These are phyloP conservation scores for Drosophila kanekoi DNA, from an alignment of 2,888 invertebrate genomes.

Conservation along the genomic window DNA sequence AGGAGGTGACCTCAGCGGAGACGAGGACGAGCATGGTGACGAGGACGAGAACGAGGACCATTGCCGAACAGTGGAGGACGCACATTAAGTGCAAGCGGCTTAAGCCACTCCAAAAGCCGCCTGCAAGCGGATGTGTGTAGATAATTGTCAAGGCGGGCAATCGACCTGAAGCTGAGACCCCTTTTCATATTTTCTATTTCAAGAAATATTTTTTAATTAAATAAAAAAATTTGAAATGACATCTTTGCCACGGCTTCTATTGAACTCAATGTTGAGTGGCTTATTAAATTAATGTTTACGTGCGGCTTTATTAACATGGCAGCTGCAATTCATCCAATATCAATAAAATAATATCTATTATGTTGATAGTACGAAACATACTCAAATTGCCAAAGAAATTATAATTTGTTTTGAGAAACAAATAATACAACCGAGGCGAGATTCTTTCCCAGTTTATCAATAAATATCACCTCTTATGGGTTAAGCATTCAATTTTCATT, in stretches of 20 bases:
- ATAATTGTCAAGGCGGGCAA: constrained; percentile 70
- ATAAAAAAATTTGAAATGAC: constrained; percentile 36
- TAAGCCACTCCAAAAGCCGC: constrained; percentile 49
- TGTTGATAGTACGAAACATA: no score
- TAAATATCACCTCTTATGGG: no score
- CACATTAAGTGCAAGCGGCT: constrained; percentile 60
- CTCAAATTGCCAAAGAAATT: background rate
- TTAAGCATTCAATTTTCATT: no score
- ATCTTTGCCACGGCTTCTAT: constrained; percentile 57
- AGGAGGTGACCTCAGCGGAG: constrained; percentile 41
- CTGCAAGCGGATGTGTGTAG: constrained; percentile 56
- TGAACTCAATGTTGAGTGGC: constrained; percentile 26
- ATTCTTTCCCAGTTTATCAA: no score
- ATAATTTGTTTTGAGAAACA: background rate
- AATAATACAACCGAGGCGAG: background rate
- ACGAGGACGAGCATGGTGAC: background rate
- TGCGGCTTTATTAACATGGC: background rate
- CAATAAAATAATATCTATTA: background rate
- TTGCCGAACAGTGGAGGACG: constrained; percentile 5
- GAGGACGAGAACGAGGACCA: background rate
- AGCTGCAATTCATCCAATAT: constrained; percentile 9
- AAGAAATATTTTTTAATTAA: constrained; percentile 59
- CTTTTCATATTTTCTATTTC: constrained; percentile 49
- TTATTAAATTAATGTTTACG: constrained; percentile 38
- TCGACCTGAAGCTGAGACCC: constrained; percentile 29